These are phyloP conservation scores for Vulpes lagopus DNA, from an alignment of 2,113 vertebrate species.

Conservation along the genomic window DNA sequence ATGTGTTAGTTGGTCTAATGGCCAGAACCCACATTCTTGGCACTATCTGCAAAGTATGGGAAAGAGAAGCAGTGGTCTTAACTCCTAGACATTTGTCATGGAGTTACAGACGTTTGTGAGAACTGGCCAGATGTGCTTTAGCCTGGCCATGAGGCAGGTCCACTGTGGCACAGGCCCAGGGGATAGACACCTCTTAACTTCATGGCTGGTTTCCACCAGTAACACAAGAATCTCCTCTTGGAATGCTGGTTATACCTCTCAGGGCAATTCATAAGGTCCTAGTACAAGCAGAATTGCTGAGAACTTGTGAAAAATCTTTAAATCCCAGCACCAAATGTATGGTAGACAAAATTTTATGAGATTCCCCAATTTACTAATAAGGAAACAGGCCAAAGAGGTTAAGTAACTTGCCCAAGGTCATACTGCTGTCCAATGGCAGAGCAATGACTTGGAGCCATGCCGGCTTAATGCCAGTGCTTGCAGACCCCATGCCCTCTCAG, in stretches of 20 bases:
- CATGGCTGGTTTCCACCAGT: neutral
- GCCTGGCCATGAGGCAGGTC: neutral
- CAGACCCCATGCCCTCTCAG: neutral
- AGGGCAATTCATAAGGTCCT: neutral
- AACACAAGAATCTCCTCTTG: neutral
- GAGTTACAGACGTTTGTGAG: neutral
- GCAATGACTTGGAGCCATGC: neutral
- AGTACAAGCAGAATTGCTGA: neutral
- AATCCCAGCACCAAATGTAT: neutral
- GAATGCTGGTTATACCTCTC: neutral
- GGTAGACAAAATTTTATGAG: neutral
- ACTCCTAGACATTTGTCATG: fast-evolving
- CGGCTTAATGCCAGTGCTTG: neutral
- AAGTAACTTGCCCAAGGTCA: neutral
- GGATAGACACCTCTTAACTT: neutral
- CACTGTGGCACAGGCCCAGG: neutral
- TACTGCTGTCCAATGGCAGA: neutral
- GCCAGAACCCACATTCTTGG: neutral
- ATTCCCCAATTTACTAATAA: neutral
- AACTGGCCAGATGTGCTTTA: neutral
- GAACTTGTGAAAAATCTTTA: neutral
- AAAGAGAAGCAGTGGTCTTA: neutral
- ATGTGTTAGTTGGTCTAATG: neutral
- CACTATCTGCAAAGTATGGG: neutral
- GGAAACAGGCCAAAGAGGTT: neutral